Evolutionary conservation across 2,888 invertebrate genomes (phyloP).

Genomic region (Eupithecia abbreviata): DNA sequence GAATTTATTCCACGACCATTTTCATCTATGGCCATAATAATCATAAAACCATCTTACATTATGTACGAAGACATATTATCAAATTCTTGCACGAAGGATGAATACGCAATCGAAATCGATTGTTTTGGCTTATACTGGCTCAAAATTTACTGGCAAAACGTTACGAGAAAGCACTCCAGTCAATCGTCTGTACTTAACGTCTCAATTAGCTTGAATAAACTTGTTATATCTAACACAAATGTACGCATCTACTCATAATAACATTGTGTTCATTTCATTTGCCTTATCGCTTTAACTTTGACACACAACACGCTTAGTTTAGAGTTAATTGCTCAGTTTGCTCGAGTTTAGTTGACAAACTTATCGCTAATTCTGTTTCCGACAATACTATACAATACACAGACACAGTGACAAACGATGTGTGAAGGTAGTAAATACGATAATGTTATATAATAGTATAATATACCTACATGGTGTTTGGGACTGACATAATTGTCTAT

Average conservation of each 20-base stretch:
- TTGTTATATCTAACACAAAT: background rate
- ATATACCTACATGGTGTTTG: too few relatives aligned
- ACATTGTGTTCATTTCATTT: constrained; percentile 14
- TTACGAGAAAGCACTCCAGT: background rate
- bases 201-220: background rate
- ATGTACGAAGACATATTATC: background rate
- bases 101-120: background rate
- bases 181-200: background rate
- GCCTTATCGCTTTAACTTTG: constrained; percentile 35
- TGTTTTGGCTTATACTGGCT: background rate
- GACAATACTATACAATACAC: constrained; percentile 19
- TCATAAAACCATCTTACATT: background rate
- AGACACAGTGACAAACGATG: constrained; percentile 9
- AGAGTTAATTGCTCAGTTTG: constrained; percentile 31
- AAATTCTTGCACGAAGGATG: background rate
- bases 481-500: too few relatives aligned
- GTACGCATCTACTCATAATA: constrained; percentile 5
- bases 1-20: background rate
- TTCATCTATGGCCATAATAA: background rate
- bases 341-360: constrained; percentile 39
- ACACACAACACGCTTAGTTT: constrained; percentile 40
- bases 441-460: too few relatives aligned
- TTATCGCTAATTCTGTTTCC: constrained; percentile 37
- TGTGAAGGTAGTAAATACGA: constrained; percentile 3
- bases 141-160: background rate